Evolutionary conservation across 2,797 vertebrate species (phyloP), one percentile per base, ranked within the genome.

Genomic region (Telmatherina bonti): DNA sequence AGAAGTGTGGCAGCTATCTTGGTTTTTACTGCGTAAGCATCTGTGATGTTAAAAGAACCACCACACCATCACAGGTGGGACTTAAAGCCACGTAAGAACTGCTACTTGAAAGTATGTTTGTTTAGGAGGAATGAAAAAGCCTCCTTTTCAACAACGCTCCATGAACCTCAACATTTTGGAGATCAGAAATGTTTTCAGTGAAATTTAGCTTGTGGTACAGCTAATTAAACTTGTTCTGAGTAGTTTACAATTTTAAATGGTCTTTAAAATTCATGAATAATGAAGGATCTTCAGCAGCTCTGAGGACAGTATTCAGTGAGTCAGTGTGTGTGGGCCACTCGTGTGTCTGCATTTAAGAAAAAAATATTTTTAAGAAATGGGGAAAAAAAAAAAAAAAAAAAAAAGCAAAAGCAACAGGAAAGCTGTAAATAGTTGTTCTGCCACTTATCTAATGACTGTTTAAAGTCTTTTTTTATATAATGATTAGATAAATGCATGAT

Each of bases 231-330:
- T 15, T 47, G n/a, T 56, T 57, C 22, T 29, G 52, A 49, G 30
- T 45, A 60, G 51, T 36, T 31, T 35, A 26, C 33, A 1, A 56
- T 69, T 62, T 41, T 60, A 82, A 74, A 70, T 60, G 74, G 36
- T 78, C 65, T 83, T 87, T 88, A 88, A 55, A 67, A 59, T 49
- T 84, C 64, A 86, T 83, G 67, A 85, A 89, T 92, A 88, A 88
- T 88, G 60, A 70, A 86, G 55, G n/a, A 41, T 51, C 66, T 65
- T 77, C 71, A 64, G 43, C 78, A 77, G 72, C 49, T 63, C 59
- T 53, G 69, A 71, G 78, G 58, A 65, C 54, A 58, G 62, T 47
- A 67, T 27, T 64, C 52, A 51, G 45, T 58, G 76, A 70, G 76
- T 81, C 66, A 41, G 55, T 43, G 62, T 38, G 51, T 62, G 62